These are phyloP conservation scores for Dendroctonus ponderosae DNA, from an alignment of 1,140 invertebrate genomes.

Conservation along the genomic window DNA sequence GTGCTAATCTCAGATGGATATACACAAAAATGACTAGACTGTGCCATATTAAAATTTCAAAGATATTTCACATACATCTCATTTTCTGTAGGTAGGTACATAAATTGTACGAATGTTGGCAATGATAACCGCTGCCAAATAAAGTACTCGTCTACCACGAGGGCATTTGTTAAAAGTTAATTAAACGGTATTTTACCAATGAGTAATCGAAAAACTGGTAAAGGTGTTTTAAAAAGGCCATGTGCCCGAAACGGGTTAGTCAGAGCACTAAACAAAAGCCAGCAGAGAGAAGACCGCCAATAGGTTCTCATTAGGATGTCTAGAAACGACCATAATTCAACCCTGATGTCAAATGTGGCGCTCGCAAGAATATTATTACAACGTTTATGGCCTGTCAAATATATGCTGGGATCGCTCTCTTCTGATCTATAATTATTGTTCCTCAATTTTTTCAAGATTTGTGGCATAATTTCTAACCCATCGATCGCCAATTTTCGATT, in stretches of 20 bases:
- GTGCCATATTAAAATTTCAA: background rate
- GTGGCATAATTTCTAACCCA: conserved; percentile 29
- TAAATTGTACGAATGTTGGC: too few relatives aligned
- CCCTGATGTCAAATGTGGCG: conserved; percentile 44
- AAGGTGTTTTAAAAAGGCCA: conserved; percentile 30
- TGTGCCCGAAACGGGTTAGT: conserved; percentile 24
- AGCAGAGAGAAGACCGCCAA: conserved; percentile 40
- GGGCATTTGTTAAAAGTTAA: conserved; percentile 8
- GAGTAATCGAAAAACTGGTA: conserved; percentile 22
- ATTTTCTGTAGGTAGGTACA: too few relatives aligned
- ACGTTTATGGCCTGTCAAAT: conserved; percentile 46
- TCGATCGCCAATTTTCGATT: conserved; percentile 3
- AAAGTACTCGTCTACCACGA: background rate
- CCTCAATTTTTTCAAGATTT: conserved; percentile 34
- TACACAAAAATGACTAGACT: background rate
- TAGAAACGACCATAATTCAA: conserved; percentile 44
- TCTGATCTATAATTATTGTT: conserved; percentile 44
- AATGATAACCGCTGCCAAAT: too few relatives aligned
- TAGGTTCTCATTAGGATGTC: conserved; percentile 47
- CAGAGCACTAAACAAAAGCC: conserved; percentile 25
- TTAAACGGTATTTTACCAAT: conserved; percentile 18
- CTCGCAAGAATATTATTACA: conserved; percentile 42
- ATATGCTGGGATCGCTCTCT: conserved; percentile 31
- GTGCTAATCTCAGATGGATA: too few relatives aligned
- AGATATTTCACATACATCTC: background rate